Conservation (phyloP, 1,140 invertebrate species). For the Drosophila aff. region DNA sequence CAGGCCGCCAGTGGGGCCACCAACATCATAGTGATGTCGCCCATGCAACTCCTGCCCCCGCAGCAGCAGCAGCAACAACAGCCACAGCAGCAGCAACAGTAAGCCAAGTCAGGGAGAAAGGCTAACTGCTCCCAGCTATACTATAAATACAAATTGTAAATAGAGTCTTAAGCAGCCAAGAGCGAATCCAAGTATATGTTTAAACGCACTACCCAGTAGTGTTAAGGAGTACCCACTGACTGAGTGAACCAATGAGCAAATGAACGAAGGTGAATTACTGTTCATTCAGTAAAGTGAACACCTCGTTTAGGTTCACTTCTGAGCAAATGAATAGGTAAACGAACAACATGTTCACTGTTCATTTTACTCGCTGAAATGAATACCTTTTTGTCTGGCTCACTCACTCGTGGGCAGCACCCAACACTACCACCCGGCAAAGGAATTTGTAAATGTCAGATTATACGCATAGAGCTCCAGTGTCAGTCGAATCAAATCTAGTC, state of each 20-base stretch:
- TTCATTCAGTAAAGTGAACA: neutral
- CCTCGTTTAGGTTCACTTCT: neutral
- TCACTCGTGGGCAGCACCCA: neutral
- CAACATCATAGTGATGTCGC: conserved; percentile 82
- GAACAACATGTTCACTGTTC: neutral
- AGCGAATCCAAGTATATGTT: conserved; percentile 70
- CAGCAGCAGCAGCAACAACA: conserved; percentile 49
- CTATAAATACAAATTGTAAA: conserved; percentile 81
- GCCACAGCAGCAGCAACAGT: conserved; percentile 28
- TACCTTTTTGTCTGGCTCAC: neutral
- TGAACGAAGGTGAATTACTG: neutral
- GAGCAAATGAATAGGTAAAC: neutral
- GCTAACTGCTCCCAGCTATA: conserved; percentile 47
- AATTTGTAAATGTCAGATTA: conserved; percentile 55
- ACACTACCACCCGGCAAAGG: conserved; percentile 14
- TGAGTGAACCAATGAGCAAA: neutral
- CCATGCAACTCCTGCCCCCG: conserved; percentile 65
- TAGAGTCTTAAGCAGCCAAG: conserved; percentile 78
- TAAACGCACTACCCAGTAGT: conserved; percentile 44
- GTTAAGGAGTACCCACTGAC: neutral
- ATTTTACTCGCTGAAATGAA: neutral
- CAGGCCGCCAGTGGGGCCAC: conserved; percentile 58
- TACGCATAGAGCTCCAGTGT: conserved; percentile 38
- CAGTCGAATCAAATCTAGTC: conserved; percentile 59
- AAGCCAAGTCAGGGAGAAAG: conserved; percentile 48